Evolutionary conservation across 92 coral and sea anemone genomes (phyloP).

Genomic region (Epizoanthus rinbou): DNA sequence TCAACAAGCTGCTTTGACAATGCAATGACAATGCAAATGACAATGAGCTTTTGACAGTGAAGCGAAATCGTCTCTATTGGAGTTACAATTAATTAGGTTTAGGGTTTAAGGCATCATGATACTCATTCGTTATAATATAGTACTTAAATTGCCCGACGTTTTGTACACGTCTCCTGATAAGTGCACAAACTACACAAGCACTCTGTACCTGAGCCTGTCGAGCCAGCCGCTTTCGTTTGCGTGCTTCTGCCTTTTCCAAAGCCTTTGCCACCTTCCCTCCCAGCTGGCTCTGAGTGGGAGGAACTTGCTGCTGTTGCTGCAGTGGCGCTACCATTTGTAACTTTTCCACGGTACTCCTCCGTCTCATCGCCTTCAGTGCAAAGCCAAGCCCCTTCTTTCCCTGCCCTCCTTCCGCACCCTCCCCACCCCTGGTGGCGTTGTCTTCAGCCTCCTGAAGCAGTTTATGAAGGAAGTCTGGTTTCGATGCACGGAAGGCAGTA

Average conservation of each 20-base stretch:
- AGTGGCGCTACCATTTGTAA: conserved; percentile 48
- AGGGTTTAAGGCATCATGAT: too few species aligned
- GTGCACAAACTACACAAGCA: background rate
- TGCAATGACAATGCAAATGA: too few species aligned
- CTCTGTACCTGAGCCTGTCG: conserved; percentile 88
- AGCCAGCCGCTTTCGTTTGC: conserved; percentile 83
- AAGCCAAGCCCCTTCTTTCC: conserved; percentile 14
- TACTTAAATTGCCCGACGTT: too few species aligned
- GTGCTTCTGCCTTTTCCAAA: conserved; percentile 94
- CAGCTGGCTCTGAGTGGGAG: conserved; percentile 80
- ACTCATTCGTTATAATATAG: too few species aligned
- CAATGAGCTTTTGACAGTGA: too few species aligned
- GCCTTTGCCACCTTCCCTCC: conserved; percentile 98
- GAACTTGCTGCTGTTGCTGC: conserved; percentile 72
- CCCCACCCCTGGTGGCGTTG: conserved; percentile 52
- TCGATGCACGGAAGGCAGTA: conserved; percentile 83
- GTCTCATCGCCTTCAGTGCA: conserved; percentile 43
- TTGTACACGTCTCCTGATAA: too few species aligned
- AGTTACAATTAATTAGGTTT: too few species aligned
- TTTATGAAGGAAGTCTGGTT: conserved; percentile 84
- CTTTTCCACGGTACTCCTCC: conserved; percentile 61
- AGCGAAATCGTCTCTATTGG: too few species aligned
- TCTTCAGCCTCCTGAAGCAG: conserved; percentile 76
- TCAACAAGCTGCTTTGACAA: too few species aligned
- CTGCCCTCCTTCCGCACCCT: conserved; percentile 67